Percentiles rank a stretch among this genome's conserved stretches.
Evolutionary conservation across 2,797 vertebrate genomes (phyloP).

Genomic region (Arvicola amphibius): DNA sequence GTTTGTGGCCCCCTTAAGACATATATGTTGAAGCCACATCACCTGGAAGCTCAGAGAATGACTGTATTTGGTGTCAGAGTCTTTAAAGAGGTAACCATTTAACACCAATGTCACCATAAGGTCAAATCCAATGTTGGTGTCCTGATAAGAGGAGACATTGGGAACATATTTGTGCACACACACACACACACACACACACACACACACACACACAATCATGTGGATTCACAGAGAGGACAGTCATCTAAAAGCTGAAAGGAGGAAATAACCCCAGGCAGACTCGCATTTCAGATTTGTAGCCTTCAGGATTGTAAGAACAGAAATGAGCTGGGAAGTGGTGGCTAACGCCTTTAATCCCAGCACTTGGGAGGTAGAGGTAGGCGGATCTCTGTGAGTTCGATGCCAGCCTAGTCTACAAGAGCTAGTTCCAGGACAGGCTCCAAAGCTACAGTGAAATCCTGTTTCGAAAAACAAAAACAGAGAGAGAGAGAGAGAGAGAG

Average conservation of each 20-base stretch:
- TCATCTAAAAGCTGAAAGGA: neutral
- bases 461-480: too few relatives aligned
- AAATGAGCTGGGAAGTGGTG: neutral
- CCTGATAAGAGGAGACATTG: neutral
- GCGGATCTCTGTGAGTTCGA: too few relatives aligned
- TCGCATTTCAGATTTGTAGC: neutral
- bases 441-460: too few relatives aligned
- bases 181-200: neutral
- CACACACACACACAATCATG: neutral
- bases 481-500: too few relatives aligned
- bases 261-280: rapidly evolving
- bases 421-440: too few relatives aligned
- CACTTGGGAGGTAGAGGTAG: too few relatives aligned
- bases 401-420: too few relatives aligned
- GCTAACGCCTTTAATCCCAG: too few relatives aligned
- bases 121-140: neutral
- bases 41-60: neutral
- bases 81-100: neutral
- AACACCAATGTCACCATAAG: neutral
- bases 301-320: neutral
- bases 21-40: neutral
- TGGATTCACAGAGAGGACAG: neutral
- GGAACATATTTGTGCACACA: neutral
- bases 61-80: neutral
- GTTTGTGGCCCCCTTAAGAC: rapidly evolving